phyloP scores from a whole-genome alignment of 2,888 invertebrate species.

The Drosophila vallismaia region DNA sequence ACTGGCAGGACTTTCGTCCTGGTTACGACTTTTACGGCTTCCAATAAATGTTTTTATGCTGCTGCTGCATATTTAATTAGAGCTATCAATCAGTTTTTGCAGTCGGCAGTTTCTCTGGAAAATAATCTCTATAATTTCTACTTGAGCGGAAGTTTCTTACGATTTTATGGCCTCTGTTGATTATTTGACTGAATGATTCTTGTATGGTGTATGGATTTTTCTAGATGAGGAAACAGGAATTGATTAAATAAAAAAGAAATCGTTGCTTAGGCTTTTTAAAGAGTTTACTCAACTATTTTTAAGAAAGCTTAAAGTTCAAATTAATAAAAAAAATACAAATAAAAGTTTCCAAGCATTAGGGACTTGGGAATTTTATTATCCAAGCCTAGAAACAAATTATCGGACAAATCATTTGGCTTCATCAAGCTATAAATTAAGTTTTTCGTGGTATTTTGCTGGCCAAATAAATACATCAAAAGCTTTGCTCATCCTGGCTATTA shows the following conservation, averaged over 20 bases:
- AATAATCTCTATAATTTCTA: conserved; percentile 56
- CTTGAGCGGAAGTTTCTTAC: conserved; percentile 44
- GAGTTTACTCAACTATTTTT: neutral
- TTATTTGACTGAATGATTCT: conserved; percentile 20
- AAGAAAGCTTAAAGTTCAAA: neutral
- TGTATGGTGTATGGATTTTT: neutral
- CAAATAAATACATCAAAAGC: conserved; percentile 52
- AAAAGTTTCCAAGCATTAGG: neutral
- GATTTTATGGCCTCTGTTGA: conserved; percentile 34
- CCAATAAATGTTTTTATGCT: conserved; percentile 65
- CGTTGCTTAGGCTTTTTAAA: neutral
- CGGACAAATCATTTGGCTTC: neutral
- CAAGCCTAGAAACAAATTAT: neutral
- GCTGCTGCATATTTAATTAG: conserved; percentile 60
- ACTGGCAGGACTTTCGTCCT: conserved; percentile 18
- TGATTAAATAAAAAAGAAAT: neutral
- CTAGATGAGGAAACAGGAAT: neutral
- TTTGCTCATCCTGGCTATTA: conserved; percentile 18
- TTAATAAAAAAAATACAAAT: too few relatives aligned
- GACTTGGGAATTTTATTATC: neutral
- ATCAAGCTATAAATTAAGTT: conserved; percentile 35
- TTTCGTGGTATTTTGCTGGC: conserved; percentile 1
- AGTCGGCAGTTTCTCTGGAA: conserved; percentile 38
- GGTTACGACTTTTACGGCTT: conserved; percentile 55
- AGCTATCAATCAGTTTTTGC: conserved; percentile 65